phyloP scores from a whole-genome alignment of 2,113 vertebrate species.

The Dascyllus trimaculatus region DNA sequence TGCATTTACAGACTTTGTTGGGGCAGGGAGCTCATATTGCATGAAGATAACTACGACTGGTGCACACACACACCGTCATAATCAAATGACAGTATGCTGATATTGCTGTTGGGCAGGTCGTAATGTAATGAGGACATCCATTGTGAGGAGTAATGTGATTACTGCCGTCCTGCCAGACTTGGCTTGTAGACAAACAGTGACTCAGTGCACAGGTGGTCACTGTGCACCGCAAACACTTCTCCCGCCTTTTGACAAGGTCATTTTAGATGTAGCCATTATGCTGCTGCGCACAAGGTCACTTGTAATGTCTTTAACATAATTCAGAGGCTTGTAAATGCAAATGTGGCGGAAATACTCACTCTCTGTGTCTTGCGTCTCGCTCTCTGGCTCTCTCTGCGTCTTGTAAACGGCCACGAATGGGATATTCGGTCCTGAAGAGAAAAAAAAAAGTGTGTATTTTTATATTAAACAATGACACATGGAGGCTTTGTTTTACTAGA shows the following conservation, averaged over 20 bases:
- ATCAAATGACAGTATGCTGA: constrained; percentile 56
- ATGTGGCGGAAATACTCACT: constrained; percentile 85
- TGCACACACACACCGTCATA: constrained; percentile 1
- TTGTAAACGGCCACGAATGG: constrained; percentile 91
- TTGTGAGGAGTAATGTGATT: constrained; percentile 60
- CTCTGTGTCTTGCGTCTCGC: constrained; percentile 85
- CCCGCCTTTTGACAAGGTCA: constrained; percentile 22
- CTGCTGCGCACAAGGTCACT: constrained; percentile 14
- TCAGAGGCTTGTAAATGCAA: constrained; percentile 14
- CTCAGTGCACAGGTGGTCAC: constrained; percentile 39
- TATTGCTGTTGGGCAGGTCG: constrained; percentile 43
- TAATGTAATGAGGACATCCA: constrained; percentile 67
- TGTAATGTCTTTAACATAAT: neutral
- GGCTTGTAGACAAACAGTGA: constrained; percentile 49
- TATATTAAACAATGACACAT: neutral
- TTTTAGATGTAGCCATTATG: neutral
- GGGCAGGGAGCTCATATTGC: constrained; percentile 8
- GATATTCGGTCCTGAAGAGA: constrained; percentile 88
- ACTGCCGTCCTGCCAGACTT: constrained; percentile 31
- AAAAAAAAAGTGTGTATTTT: constrained; percentile 1
- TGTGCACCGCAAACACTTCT: constrained; percentile 8
- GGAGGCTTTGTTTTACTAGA: no score
- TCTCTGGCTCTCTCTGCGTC: constrained; percentile 84
- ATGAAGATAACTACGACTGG: constrained; percentile 19
- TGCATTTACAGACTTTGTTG: neutral